These are phyloP conservation scores for Melanotaenia nigrans DNA, from an alignment of 2,797 vertebrate species.

Conservation along the genomic window DNA sequence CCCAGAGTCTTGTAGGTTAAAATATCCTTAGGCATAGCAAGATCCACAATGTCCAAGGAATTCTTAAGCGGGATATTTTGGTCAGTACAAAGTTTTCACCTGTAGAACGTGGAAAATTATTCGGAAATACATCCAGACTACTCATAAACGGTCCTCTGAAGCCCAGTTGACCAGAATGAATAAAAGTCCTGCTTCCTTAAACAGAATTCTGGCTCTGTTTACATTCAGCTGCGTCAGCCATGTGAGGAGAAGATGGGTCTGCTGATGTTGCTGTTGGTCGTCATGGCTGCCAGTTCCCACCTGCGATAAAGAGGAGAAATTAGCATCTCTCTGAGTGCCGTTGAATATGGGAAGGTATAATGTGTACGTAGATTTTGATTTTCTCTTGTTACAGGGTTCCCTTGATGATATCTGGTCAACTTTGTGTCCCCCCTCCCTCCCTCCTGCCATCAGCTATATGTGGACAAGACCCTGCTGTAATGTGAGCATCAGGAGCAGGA, in stretches of 20 bases:
- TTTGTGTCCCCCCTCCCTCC: not conserved
- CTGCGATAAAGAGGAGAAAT: constrained; percentile 69
- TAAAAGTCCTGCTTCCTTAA: constrained; percentile 47
- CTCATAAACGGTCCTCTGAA: constrained; percentile 38
- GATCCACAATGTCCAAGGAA: constrained; percentile 35
- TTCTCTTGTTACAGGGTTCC: not conserved
- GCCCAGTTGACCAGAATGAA: constrained; percentile 43
- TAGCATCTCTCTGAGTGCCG: not conserved
- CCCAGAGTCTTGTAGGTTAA: constrained; percentile 32
- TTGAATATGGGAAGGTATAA: not conserved
- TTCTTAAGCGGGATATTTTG: constrained; percentile 50
- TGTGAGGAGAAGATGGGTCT: constrained; percentile 97
- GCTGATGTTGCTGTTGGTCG: constrained; percentile 99
- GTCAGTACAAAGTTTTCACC: constrained; percentile 53
- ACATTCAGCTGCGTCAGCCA: constrained; percentile 80
- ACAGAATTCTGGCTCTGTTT: constrained; percentile 52
- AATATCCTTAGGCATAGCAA: constrained; percentile 43
- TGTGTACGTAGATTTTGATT: not conserved
- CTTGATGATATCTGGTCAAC: not conserved
- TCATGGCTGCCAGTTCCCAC: constrained; percentile 99
- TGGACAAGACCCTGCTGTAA: constrained; percentile 62
- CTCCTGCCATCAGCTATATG: constrained; percentile 16
- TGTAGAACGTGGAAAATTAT: constrained; percentile 48
- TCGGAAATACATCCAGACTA: constrained; percentile 50
- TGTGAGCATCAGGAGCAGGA: constrained; percentile 70